These are phyloP conservation scores for Eurystomus glaucurus DNA, from an alignment of 2,797 vertebrate genomes.

Conservation along the genomic window DNA sequence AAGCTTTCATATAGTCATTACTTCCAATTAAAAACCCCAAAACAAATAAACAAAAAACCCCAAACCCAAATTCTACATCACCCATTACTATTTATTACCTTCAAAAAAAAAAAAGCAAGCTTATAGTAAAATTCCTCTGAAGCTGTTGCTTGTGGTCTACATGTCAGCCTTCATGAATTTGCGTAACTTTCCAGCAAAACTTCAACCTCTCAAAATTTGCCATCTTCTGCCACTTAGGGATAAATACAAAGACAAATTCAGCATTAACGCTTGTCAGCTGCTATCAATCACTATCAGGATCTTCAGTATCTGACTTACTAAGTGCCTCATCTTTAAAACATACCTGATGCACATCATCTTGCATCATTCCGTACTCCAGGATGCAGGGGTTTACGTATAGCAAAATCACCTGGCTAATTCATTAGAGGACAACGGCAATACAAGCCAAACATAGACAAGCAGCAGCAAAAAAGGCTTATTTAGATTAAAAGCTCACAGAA, in stretches of 20 bases:
- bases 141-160: neutral
- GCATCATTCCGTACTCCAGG: neutral
- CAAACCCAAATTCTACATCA: neutral
- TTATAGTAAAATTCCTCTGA: neutral
- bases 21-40: neutral
- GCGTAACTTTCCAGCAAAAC: neutral
- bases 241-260: neutral
- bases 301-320: neutral
- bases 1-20: neutral
- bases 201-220: neutral
- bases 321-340: neutral
- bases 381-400: neutral
- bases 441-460: neutral
- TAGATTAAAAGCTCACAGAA: slow-evolving; percentile 1
- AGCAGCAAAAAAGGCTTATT: neutral
- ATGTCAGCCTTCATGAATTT: neutral
- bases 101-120: neutral
- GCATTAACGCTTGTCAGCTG: neutral
- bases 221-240: neutral
- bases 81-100: neutral
- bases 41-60: neutral
- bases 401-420: neutral
- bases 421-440: neutral
- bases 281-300: neutral
- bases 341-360: neutral